These are phyloP conservation scores for Riparia riparia DNA, from an alignment of 2,113 vertebrate genomes.

Conservation along the genomic window DNA sequence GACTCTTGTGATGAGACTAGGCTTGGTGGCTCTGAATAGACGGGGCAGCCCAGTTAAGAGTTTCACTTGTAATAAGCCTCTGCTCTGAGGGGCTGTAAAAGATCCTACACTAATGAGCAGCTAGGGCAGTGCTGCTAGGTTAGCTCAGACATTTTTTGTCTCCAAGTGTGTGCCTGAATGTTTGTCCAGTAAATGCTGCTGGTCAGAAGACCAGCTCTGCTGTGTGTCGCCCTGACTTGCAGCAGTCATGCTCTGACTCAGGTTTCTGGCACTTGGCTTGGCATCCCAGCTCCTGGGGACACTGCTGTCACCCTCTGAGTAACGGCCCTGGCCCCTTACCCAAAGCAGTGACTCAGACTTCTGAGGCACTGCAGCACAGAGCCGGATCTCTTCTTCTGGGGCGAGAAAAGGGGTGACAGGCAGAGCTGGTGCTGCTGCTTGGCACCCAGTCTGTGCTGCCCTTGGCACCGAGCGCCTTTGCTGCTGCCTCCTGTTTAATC, in stretches of 20 bases:
- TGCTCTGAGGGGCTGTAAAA: neutral
- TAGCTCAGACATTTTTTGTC: neutral
- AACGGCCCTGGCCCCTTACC: constrained; percentile 24
- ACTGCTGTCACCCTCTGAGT: constrained; percentile 54
- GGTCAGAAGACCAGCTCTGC: neutral
- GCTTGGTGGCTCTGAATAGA: neutral
- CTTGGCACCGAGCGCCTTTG: rapidly evolving
- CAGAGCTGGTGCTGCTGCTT: neutral
- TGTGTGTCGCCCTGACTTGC: neutral
- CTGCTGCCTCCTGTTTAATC: neutral
- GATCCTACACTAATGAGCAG: neutral
- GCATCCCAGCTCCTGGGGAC: neutral
- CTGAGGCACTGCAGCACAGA: neutral
- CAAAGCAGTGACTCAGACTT: constrained; percentile 25
- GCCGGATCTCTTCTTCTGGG: neutral
- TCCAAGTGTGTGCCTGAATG: neutral
- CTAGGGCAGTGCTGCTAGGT: neutral
- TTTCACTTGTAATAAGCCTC: neutral
- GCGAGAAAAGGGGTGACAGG: neutral
- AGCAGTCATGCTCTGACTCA: constrained; percentile 22
- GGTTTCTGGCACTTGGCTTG: constrained; percentile 19
- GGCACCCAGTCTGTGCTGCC: neutral
- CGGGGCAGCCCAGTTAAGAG: neutral
- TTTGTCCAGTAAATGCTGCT: neutral
- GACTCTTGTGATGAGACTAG: neutral